Conservation (phyloP, 2,888 invertebrate species). For the Thymelicus sylvestris region DNA sequence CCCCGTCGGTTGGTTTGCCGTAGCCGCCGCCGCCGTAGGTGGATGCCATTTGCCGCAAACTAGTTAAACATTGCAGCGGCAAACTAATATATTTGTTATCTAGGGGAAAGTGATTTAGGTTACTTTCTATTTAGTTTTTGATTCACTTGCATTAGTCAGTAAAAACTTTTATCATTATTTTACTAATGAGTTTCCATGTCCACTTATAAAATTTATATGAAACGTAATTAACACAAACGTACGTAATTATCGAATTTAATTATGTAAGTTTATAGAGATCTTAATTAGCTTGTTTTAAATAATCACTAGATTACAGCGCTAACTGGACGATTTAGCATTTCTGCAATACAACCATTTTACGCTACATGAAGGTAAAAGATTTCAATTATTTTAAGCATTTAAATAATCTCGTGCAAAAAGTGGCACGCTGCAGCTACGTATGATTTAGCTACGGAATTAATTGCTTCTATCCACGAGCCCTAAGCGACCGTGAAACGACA, state of each 20-base stretch:
- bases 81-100: background rate
- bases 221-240: background rate
- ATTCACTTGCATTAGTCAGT: background rate
- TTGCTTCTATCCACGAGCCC: slow-evolving; percentile 43
- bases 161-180: background rate
- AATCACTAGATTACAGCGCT: slow-evolving; percentile 12
- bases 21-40: slow-evolving; percentile 21
- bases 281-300: slow-evolving; percentile 16
- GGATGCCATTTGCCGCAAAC: slow-evolving; percentile 22
- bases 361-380: slow-evolving; percentile 17
- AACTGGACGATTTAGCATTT: slow-evolving; percentile 18
- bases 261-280: background rate
- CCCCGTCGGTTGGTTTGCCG: slow-evolving; percentile 24
- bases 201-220: too few relatives aligned
- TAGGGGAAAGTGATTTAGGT: slow-evolving; percentile 4
- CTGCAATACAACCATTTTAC: slow-evolving; percentile 19
- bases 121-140: slow-evolving; percentile 8
- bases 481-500: slow-evolving; percentile 74
- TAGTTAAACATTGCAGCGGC: slow-evolving; percentile 11
- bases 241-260: background rate
- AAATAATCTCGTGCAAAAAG: slow-evolving; percentile 25
- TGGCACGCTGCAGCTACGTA: slow-evolving; percentile 12
- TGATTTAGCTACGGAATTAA: slow-evolving; percentile 36
- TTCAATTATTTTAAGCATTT: slow-evolving; percentile 34
- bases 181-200: background rate